These are phyloP conservation scores for Isurus oxyrinchus DNA, from an alignment of 2,113 vertebrate species.

Conservation along the genomic window DNA sequence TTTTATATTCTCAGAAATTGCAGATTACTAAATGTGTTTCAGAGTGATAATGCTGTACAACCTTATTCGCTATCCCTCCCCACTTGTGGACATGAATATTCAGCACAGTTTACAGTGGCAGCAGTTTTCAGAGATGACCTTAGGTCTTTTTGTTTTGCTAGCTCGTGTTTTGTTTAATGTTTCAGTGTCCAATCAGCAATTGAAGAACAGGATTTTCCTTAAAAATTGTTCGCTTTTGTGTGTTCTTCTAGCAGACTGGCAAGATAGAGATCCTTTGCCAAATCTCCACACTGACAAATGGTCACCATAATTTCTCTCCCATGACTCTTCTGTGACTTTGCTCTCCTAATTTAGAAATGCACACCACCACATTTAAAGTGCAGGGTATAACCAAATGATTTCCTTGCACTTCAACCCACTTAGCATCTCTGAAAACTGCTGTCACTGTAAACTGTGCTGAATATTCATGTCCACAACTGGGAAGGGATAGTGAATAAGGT, in stretches of 20 bases:
- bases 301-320: not conserved
- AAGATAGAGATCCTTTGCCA: not conserved
- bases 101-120: not conserved
- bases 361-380: not conserved
- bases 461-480: not conserved
- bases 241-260: not conserved
- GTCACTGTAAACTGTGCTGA: not conserved
- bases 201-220: not conserved
- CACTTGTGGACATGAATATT: not conserved
- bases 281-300: not conserved
- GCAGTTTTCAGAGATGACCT: not conserved
- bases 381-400: not conserved
- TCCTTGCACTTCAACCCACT: not conserved
- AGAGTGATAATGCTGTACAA: not conserved
- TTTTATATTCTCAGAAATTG: not conserved
- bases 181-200: not conserved
- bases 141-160: not conserved
- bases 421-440: not conserved
- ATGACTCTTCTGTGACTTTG: not conserved
- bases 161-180: not conserved
- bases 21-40: not conserved
- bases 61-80: not conserved
- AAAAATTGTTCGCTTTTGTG: not conserved
- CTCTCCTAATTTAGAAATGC: not conserved
- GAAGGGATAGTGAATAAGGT: not conserved